Percentiles rank a stretch among this genome's conserved stretches.
Evolutionary conservation across 2,888 invertebrate species (phyloP).

Genomic region (Julus scandinavius): DNA sequence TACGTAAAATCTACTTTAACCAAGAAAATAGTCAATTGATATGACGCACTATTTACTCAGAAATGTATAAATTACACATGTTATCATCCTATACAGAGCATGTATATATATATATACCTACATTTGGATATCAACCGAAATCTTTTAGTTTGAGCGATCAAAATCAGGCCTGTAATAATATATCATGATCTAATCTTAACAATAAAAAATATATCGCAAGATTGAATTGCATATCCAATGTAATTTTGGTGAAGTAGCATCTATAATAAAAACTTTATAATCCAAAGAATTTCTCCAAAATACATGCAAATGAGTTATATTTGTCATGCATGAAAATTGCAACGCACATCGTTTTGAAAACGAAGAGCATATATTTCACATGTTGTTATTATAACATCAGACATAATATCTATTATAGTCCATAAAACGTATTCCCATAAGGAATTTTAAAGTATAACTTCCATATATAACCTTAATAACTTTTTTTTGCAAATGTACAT

Average conservation of each 20-base stretch:
- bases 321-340: neutral
- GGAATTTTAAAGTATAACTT: slow-evolving; percentile 7
- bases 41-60: neutral
- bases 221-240: neutral
- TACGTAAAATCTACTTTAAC: neutral
- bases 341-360: neutral
- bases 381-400: neutral
- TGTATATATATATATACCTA: neutral
- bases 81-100: neutral
- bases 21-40: neutral
- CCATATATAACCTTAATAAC: neutral
- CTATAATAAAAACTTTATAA: neutral
- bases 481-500: neutral
- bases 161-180: slow-evolving; percentile 10
- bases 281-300: neutral
- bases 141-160: neutral
- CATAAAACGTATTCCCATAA: slow-evolving; percentile 13
- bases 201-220: neutral
- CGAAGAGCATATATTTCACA: neutral
- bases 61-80: slow-evolving; percentile 10
- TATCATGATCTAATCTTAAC: slow-evolving; percentile 33
- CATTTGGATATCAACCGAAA: neutral
- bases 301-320: slow-evolving; percentile 19
- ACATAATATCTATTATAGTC: neutral
- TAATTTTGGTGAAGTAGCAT: neutral